These are phyloP conservation scores for Zeus faber DNA, from an alignment of 2,113 vertebrate genomes.

Conservation along the genomic window DNA sequence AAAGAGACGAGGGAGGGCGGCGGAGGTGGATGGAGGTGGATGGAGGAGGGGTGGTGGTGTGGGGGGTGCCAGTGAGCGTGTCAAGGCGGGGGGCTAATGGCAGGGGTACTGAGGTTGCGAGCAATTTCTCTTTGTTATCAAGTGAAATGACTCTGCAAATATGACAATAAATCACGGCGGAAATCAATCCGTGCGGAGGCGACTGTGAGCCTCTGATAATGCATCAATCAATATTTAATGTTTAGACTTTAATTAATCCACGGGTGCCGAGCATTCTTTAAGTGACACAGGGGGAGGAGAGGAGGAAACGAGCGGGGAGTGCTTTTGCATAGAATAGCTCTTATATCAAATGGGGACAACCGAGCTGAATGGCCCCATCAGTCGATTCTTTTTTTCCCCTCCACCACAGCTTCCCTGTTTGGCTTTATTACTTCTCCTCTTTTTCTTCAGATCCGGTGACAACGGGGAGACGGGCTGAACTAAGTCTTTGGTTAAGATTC, in stretches of 20 bases:
- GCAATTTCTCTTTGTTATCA: constrained; percentile 98
- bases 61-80: constrained; percentile 39
- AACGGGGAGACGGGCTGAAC: constrained; percentile 1
- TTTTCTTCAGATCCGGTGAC: constrained; percentile 35
- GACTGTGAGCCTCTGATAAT: constrained; percentile 99
- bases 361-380: constrained; percentile 66
- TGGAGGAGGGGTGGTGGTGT: constrained; percentile 33
- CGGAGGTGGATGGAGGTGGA: constrained; percentile 29
- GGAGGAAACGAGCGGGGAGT: constrained; percentile 66
- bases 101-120: constrained; percentile 76
- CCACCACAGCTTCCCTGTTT: constrained; percentile 36
- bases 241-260: constrained; percentile 99
- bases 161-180: constrained; percentile 99
- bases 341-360: constrained; percentile 84
- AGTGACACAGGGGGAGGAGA: constrained; percentile 82
- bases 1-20: constrained; percentile 48
- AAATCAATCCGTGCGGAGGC: constrained; percentile 98
- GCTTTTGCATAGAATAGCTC: constrained; percentile 93
- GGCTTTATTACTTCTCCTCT: constrained; percentile 39
- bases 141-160: constrained; percentile 99
- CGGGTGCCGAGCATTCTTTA: constrained; percentile 95
- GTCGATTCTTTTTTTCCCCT: constrained; percentile 63
- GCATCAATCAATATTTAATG: constrained; percentile 99
- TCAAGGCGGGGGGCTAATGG: constrained; percentile 68
- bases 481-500: background rate